These are phyloP conservation scores for Poeciliopsis presidionis DNA, from an alignment of 2,797 vertebrate species.

Conservation along the genomic window DNA sequence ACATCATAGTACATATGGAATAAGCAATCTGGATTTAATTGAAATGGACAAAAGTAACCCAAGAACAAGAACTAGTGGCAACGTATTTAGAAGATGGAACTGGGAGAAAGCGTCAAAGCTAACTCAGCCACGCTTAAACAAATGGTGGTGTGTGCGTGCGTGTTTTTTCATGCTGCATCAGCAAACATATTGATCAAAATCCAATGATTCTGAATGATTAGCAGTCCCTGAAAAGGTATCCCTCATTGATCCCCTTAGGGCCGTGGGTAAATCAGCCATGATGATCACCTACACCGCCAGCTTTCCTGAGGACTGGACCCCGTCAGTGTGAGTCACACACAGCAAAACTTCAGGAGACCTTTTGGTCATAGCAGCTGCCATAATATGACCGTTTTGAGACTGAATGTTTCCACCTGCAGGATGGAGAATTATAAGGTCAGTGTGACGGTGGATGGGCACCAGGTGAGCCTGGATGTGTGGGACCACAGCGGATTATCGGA, in stretches of 20 bases:
- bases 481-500: conserved; percentile 91
- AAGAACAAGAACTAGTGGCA: background rate
- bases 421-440: conserved; percentile 99
- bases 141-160: background rate
- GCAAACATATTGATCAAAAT: background rate
- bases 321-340: conserved; percentile 91
- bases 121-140: background rate
- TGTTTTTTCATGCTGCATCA: background rate
- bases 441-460: conserved; percentile 99
- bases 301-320: conserved; percentile 97
- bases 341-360: background rate
- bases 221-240: background rate
- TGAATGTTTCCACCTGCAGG: conserved; percentile 65
- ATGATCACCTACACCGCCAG: conserved; percentile 99
- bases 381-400: background rate
- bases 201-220: background rate
- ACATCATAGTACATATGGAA: background rate
- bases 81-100: background rate
- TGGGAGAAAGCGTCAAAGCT: background rate
- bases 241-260: conserved; percentile 71
- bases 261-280: conserved; percentile 98
- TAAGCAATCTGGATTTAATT: background rate
- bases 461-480: conserved; percentile 96
- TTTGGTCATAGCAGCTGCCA: background rate
- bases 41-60: background rate